Evolutionary conservation across 2,797 vertebrate species (phyloP), one percentile per base, ranked within the genome.

Genomic region (Knipowitschia caucasica): DNA sequence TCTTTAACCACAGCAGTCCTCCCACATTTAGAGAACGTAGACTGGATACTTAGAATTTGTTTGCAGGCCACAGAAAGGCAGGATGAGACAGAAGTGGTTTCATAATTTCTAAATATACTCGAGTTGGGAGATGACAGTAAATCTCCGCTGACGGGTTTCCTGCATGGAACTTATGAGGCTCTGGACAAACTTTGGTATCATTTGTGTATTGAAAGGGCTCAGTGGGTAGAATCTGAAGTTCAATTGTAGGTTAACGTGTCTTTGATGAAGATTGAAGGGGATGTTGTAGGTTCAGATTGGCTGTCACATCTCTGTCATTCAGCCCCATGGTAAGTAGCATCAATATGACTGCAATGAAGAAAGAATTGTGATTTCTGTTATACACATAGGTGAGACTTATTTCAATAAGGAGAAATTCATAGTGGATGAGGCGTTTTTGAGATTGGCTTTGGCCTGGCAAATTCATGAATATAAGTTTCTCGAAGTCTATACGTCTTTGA

Each of bases 51-150:
- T 50, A 26, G 47, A 54, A 58, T 61, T 38, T 46, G 52, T 70
- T 56, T 57, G 39, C 63, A 68, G 75, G 75, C 74, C 73, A 67
- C 75, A 79, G 85, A 76, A 86, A 82, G 56, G 79, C 59, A 40
- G 58, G 36, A 39, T 57, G 39, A 35, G 69, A 42, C 66, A 49
- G 0, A 5, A 17, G 9, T 43, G 44, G 50, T 52, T 42, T 50
- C 51, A 51, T 34, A 6, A 29, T 11, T 40, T 74, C 75, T 80
- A 81, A 76, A 79, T 77, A 59, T 73, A 78, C 69, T 51, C 47
- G 45, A 66, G 47, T 51, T 61, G 47, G 56, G 51, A 69, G 50
- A 49, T 4, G 11, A 38, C 44, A 20, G 52, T 62, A 67, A 66
- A 71, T 64, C 31, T 61, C 17, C 1, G 11, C 25, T 26, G 29